These are phyloP conservation scores for Stenopsyche tienmushanensis DNA, from an alignment of 1,140 invertebrate species.

Conservation along the genomic window DNA sequence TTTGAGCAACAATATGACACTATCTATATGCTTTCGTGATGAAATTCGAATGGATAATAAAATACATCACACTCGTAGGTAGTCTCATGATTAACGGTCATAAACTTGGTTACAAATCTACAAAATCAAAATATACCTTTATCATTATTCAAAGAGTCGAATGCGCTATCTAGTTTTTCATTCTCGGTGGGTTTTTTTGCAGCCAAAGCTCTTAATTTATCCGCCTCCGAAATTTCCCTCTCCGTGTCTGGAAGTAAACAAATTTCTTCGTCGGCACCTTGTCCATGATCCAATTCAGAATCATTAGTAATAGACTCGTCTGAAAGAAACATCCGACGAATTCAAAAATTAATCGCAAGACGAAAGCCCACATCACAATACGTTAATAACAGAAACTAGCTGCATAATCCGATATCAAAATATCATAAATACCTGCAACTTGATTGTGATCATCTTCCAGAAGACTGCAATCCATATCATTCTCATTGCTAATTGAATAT, in stretches of 20 bases:
- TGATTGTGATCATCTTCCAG: conserved; percentile 41
- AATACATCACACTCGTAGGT: too few species aligned
- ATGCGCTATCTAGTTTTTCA: conserved; percentile 38
- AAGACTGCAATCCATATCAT: conserved; percentile 44
- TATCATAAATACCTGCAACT: conserved; percentile 8
- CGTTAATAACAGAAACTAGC: neutral
- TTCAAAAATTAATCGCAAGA: conserved; percentile 4
- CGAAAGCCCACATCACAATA: neutral
- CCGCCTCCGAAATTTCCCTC: conserved; percentile 62
- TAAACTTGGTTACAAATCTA: too few species aligned
- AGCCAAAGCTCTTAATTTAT: conserved; percentile 57
- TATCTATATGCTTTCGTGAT: too few species aligned
- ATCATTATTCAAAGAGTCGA: neutral
- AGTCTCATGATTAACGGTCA: too few species aligned
- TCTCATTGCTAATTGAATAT: conserved; percentile 19
- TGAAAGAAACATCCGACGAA: conserved; percentile 6
- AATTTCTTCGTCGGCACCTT: conserved; percentile 60
- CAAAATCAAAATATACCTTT: too few species aligned
- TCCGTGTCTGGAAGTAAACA: conserved; percentile 61
- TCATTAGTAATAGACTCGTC: neutral
- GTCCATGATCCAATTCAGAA: conserved; percentile 42
- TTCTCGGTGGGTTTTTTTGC: conserved; percentile 57
- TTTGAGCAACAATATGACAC: too few species aligned
- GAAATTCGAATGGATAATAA: too few species aligned
- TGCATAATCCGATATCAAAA: conserved; percentile 14